Evolutionary conservation across 2,113 vertebrate genomes (phyloP).

Genomic region (Aviceda subcristata): DNA sequence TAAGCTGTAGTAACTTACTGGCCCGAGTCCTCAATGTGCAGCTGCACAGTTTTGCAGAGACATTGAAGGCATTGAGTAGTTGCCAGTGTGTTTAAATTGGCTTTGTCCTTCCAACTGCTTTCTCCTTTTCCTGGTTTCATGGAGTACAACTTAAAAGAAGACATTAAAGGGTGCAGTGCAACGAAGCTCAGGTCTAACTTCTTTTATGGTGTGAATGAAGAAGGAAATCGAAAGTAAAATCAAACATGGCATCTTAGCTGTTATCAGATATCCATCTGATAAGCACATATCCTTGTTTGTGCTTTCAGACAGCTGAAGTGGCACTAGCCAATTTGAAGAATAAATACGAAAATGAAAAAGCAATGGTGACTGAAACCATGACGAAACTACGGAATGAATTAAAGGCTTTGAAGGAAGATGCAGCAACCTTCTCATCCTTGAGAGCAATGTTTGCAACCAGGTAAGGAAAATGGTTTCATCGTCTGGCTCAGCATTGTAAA

Average conservation of each 20-base stretch:
- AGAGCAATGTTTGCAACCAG: constrained; percentile 98
- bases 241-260: background rate
- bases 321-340: constrained; percentile 97
- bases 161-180: background rate
- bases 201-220: background rate
- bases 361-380: constrained; percentile 98
- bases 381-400: constrained; percentile 96
- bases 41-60: background rate
- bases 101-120: background rate
- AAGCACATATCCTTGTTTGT: background rate
- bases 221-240: background rate
- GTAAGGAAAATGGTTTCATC: constrained; percentile 52
- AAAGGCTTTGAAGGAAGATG: constrained; percentile 97
- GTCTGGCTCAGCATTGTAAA: background rate
- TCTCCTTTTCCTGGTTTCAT: background rate
- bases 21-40: background rate
- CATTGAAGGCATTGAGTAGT: background rate
- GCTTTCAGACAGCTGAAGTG: constrained; percentile 90
- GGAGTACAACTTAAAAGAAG: background rate
- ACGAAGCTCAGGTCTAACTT: background rate
- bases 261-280: background rate
- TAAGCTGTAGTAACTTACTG: background rate
- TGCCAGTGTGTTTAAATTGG: background rate
- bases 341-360: constrained; percentile 97
- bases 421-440: constrained; percentile 97